Evolutionary conservation across 2,113 vertebrate species (phyloP).

Genomic region (Proteles cristata): DNA sequence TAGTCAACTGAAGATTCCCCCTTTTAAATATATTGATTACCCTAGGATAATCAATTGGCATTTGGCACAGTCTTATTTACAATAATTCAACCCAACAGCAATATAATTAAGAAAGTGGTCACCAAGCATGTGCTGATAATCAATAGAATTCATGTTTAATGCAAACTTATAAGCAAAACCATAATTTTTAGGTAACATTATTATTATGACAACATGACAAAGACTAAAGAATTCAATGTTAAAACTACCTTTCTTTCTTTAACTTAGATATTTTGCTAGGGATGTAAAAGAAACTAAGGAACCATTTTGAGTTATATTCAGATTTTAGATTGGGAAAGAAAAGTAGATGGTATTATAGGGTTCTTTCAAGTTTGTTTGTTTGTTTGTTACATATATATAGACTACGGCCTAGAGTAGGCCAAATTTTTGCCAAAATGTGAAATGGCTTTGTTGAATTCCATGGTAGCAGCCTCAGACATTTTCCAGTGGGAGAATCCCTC

Average conservation of each 20-base stretch:
- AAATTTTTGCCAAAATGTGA: background rate
- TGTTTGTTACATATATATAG: background rate
- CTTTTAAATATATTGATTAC: constrained; percentile 81
- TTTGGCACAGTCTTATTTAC: constrained; percentile 84
- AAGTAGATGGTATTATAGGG: background rate
- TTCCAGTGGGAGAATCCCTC: background rate
- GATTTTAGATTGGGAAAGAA: background rate
- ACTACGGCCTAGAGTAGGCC: background rate
- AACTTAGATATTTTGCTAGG: background rate
- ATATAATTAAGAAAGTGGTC: constrained; percentile 83
- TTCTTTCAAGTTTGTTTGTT: background rate
- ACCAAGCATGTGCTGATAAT: constrained; percentile 82
- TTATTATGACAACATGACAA: constrained; percentile 78
- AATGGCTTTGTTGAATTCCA: background rate
- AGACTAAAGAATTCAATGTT: constrained; percentile 70
- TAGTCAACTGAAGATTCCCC: constrained; percentile 77
- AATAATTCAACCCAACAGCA: constrained; percentile 84
- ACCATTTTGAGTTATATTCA: background rate
- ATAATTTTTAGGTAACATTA: constrained; percentile 84
- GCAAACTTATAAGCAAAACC: constrained; percentile 79
- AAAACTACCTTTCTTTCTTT: constrained; percentile 54
- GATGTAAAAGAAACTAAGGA: background rate
- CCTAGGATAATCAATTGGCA: constrained; percentile 84
- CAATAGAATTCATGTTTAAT: constrained; percentile 84
- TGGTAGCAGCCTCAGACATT: background rate